These are phyloP conservation scores for Tetanocera ferruginea DNA, from an alignment of 2,888 invertebrate species.

Conservation along the genomic window DNA sequence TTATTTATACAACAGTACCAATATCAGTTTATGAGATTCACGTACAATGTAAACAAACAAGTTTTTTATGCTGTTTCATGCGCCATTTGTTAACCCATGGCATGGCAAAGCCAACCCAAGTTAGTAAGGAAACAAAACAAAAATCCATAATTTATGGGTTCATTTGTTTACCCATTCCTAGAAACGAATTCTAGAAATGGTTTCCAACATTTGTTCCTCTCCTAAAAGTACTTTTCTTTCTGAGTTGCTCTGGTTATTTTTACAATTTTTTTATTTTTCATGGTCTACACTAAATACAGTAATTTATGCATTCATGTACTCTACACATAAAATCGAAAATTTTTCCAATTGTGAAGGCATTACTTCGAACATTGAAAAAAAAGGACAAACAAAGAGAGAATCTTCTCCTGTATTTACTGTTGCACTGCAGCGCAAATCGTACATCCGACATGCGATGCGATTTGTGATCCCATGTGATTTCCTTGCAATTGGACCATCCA, in stretches of 20 bases:
- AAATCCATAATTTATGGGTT: constrained; percentile 3
- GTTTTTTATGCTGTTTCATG: background rate
- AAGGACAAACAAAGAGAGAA: background rate
- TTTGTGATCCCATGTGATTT: constrained; percentile 32
- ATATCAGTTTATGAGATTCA: background rate
- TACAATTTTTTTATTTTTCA: background rate
- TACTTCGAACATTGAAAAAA: background rate
- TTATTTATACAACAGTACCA: no score
- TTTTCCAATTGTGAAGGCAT: constrained; percentile 21
- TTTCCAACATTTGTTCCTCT: background rate
- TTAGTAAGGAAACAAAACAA: background rate
- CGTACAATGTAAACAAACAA: constrained; percentile 7
- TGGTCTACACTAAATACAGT: background rate
- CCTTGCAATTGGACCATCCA: constrained; percentile 18
- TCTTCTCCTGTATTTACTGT: background rate
- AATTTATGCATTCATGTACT: constrained; percentile 28
- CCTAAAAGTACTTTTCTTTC: background rate
- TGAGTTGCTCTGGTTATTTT: background rate
- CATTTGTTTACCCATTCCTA: background rate
- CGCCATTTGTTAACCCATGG: background rate
- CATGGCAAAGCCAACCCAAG: background rate
- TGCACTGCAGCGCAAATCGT: constrained; percentile 13
- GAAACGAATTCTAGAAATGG: background rate
- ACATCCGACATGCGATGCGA: constrained; percentile 31
- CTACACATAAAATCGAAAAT: constrained; percentile 20